Base-by-base conservation (phyloP, 2,888 invertebrate genomes). In the Lasius fuliginosus region DNA sequence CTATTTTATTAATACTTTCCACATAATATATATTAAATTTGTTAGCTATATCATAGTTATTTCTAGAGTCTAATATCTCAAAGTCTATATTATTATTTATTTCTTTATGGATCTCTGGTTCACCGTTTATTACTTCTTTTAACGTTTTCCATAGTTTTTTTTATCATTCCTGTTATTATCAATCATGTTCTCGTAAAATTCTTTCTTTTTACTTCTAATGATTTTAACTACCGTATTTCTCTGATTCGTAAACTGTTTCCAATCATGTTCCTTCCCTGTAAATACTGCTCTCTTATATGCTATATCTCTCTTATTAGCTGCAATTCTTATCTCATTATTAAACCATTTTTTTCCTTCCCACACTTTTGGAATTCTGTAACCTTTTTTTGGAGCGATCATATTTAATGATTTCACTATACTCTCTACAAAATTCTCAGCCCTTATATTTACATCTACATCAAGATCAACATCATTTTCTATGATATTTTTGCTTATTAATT, bases 151-250 rank as follows among this genome's bases (percentile, higher is more conserved):
- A 64, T 67, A 77, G 33, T 30, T 15, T 67, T 8, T 8, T 12
- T 6, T 18, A 74, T 73, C 23, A 83, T 73, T 8, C 1, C n/a
- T 73, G 77, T 83, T 75, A 58, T 75, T 62, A 3, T 49, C 49
- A 12, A 49, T 49, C 18, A 49, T 49, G 18, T 49, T 49, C 12
- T 49, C 49, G 18, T 49, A 49, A 49, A 12, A 49, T 18, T 49
- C 49, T 49, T 15, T 49, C 49, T 49, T 49, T 18, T 49, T 49
- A 15, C 5, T 3, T 49, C 18, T 49, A 15, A 49, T 49, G 5
- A 49, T 49, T 49, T 49, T 49, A 49, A 49, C 49, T 15, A n/a
- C n/a, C n/a, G n/a, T n/a, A 49, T 49, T 49, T 49, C 18, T 49
- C 12, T 75, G 27, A 15, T 1, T 11, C 49, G 62, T 75, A 62